These are phyloP conservation scores for Oceanodroma tethys DNA, from an alignment of 2,113 vertebrate species.

Conservation along the genomic window DNA sequence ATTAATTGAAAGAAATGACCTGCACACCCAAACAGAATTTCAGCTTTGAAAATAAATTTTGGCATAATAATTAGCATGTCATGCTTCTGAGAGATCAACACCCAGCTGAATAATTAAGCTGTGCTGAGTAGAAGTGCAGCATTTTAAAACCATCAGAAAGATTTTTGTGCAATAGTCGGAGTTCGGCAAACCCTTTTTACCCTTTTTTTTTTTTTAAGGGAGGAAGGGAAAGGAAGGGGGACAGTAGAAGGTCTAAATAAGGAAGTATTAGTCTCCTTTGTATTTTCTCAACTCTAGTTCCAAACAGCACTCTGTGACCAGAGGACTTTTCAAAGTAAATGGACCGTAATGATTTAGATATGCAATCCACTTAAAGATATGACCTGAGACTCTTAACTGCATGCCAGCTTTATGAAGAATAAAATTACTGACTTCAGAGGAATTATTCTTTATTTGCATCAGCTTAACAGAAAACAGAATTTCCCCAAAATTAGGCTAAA, in stretches of 20 bases:
- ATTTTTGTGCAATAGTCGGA: background rate
- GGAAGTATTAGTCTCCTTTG: background rate
- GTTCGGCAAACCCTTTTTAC: background rate
- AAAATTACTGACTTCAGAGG: background rate
- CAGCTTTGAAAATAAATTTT: constrained; percentile 14
- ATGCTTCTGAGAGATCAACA: background rate
- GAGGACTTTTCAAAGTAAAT: background rate
- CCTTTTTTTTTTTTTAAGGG: no score
- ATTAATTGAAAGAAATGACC: background rate
- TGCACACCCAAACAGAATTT: background rate
- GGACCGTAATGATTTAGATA: background rate
- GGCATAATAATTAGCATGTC: background rate
- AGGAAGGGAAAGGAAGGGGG: accelerated
- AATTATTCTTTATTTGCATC: background rate
- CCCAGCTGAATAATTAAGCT: background rate
- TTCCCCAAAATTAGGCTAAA: background rate
- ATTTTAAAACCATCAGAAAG: background rate
- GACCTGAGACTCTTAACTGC: background rate
- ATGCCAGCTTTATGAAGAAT: background rate
- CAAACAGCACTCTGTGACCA: background rate
- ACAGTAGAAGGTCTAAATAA: background rate
- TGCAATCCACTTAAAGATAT: background rate
- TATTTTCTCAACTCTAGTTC: background rate
- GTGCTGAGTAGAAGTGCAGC: background rate
- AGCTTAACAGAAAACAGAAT: background rate